Conservation (phyloP, 2,113 vertebrate genomes). For the Apteryx owenii region DNA sequence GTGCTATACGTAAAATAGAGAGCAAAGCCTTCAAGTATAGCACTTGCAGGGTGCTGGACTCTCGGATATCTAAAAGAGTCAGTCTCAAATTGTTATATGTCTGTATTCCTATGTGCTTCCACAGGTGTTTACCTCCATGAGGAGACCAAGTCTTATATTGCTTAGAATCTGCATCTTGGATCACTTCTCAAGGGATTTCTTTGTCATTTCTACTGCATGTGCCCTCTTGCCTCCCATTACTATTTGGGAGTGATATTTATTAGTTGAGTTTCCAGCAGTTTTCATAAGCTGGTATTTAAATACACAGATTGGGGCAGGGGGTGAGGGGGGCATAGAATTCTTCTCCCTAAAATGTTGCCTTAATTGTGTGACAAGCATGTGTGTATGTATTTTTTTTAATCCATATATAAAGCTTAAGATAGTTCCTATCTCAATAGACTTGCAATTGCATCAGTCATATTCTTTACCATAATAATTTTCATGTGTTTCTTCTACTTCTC, state of each 20-base stretch:
- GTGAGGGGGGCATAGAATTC: not conserved
- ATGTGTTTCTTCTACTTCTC: not conserved
- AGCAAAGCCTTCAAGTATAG: not conserved
- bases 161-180: not conserved
- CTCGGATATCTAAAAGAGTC: not conserved
- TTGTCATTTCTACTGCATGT: not conserved
- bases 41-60: not conserved
- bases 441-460: not conserved
- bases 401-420: not conserved
- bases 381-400: not conserved
- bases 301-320: not conserved
- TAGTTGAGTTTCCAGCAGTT: not conserved
- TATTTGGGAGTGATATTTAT: not conserved
- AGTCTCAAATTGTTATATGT: not conserved
- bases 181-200: not conserved
- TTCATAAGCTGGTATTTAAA: not conserved
- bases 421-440: not conserved
- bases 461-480: not conserved
- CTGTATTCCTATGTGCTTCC: not conserved
- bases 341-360: not conserved
- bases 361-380: not conserved
- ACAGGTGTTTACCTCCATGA: not conserved
- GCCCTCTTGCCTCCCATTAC: not conserved
- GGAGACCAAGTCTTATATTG: not conserved
- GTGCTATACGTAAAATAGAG: not conserved